phyloP scores from a whole-genome alignment of 2,113 vertebrate genomes.

The Tor tambroides region DNA sequence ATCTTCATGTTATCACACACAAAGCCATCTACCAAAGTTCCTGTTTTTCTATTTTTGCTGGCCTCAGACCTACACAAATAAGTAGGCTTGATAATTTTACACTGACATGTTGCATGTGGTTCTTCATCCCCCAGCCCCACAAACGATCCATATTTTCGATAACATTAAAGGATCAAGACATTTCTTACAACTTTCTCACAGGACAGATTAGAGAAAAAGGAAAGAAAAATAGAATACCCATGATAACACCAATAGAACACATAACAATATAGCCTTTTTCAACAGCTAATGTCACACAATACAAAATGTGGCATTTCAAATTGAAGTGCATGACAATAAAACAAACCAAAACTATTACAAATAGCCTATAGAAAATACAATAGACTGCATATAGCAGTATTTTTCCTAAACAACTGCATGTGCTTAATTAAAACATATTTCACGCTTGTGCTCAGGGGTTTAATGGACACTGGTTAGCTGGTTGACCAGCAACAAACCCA shows the following conservation, averaged over 20 bases:
- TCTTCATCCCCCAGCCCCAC: not conserved
- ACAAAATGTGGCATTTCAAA: not conserved
- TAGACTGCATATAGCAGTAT: not conserved
- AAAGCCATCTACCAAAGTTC: constrained; percentile 5
- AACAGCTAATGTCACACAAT: not conserved
- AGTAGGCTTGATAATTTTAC: not conserved
- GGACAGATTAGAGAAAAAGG: not conserved
- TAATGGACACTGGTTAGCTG: not conserved
- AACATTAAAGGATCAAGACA: not conserved
- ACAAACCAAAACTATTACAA: not conserved
- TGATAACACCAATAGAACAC: not conserved
- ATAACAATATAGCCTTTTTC: not conserved
- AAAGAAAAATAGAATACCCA: not conserved
- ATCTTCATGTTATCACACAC: constrained; percentile 18
- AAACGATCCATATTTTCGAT: not conserved
- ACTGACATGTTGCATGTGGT: not conserved
- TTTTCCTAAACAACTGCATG: not conserved
- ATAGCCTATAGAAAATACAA: not conserved
- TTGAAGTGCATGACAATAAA: not conserved
- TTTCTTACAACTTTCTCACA: not conserved
- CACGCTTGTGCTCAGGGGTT: not conserved
- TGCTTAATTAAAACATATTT: not conserved
- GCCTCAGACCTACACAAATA: not conserved
- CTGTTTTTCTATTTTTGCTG: constrained; percentile 12
- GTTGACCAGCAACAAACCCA: too few relatives aligned